Evolutionary conservation across 30 jellyfish, hydroid and myxozoan species (phyloP), one percentile per base, ranked within the genome.

Genomic region (Hydractinia echinata): DNA sequence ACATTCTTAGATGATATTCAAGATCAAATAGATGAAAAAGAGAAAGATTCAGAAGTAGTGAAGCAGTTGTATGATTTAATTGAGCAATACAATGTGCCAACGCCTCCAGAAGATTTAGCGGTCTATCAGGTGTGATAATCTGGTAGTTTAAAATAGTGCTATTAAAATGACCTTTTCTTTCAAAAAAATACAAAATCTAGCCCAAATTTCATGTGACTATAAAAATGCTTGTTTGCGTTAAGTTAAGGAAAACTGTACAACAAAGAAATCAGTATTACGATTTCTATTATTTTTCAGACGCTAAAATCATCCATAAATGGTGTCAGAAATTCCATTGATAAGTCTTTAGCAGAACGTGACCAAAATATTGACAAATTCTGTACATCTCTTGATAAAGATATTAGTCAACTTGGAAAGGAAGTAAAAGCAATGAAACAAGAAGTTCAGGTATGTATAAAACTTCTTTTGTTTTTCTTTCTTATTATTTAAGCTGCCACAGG

Each of bases 91-190:
- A 72, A 61, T 13, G 96, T 94, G 58, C 99, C 99, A 67, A 88
- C 95, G 14, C 99, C 99, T 4, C 99, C 99, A 4, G 99, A 94
- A 82, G 96, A 94, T 73, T 83, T 94, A 52, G 99, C 99, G 13
- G 99, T 83, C 10, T 94, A 94, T 66, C 96, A 94, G 99, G 99
- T 94, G 55, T 7, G 19, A 44, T 68, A 58, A 11, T 58, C 69
- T 58, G 19, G 18, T 16, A 30, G 19, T 7, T 64, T 64, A 64
- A 64, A 51, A n/a, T 64, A n/a, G 74, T 58, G 15, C 69, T 58
- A 16, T 58, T 58, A 58, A 58, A 58, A 58, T 58, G 19, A 6
- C 8, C 16, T 13, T 64, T 64, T 64, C 74, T 4, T 64, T 64
- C 1, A 30, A 30, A 30, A 30, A 30, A 30, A 30, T 0, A 30